phyloP scores from a whole-genome alignment of 1,140 invertebrate genomes.

The Heliconius nattereri region DNA sequence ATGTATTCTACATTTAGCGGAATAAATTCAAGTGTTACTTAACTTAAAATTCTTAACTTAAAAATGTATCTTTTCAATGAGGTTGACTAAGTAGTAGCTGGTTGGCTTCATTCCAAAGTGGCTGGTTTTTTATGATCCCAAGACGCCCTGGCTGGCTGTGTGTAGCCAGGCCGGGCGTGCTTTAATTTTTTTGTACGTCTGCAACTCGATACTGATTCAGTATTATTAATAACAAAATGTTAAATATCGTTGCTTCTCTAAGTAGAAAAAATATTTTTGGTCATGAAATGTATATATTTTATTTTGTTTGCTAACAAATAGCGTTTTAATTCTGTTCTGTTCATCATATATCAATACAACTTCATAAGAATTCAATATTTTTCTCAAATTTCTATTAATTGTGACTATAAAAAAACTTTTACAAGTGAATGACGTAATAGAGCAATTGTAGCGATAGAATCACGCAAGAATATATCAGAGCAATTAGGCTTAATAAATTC shows the following conservation, averaged over 20 bases:
- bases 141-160: constrained; percentile 48
- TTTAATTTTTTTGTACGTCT: constrained; percentile 61
- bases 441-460: background rate
- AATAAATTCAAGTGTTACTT: constrained; percentile 59
- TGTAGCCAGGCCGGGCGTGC: constrained; percentile 58
- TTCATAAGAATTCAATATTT: too few species aligned
- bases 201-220: constrained; percentile 32
- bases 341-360: too few species aligned
- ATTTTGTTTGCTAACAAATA: too few species aligned
- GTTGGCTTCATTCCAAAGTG: constrained; percentile 73
- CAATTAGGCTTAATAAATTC: constrained; percentile 35
- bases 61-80: constrained; percentile 68
- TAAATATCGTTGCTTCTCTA: background rate
- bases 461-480: constrained; percentile 17
- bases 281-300: too few species aligned
- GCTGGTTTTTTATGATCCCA: constrained; percentile 68
- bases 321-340: too few species aligned
- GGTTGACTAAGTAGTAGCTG: constrained; percentile 55
- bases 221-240: constrained; percentile 19
- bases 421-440: background rate
- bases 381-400: too few species aligned
- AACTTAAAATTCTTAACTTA: constrained; percentile 58
- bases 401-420: background rate
- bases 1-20: constrained; percentile 5
- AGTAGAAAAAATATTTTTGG: too few species aligned